phyloP scores from a whole-genome alignment of 2,888 invertebrate species.

The Ophion ellenae region DNA sequence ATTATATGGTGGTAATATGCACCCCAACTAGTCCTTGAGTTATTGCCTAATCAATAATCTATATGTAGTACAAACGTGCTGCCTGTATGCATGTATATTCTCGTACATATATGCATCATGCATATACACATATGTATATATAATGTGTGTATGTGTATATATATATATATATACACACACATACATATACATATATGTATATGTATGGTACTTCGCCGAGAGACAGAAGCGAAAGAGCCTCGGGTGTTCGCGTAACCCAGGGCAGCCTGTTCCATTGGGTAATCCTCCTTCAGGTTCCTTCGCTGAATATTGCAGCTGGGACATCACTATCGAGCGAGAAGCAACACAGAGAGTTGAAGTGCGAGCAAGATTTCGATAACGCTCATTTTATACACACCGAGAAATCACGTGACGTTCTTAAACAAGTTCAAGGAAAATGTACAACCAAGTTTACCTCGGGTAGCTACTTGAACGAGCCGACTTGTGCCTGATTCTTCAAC shows the following conservation, averaged over 20 bases:
- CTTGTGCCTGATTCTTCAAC: not conserved
- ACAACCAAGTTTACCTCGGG: not conserved
- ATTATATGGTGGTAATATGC: conserved; percentile 83
- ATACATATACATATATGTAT: conserved; percentile 36
- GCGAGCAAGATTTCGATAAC: conserved; percentile 44
- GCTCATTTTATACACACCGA: conserved; percentile 51
- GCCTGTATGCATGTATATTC: conserved; percentile 46
- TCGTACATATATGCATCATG: conserved; percentile 15
- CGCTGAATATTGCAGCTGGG: conserved; percentile 81
- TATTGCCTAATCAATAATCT: conserved; percentile 84
- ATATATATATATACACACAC: conserved; percentile 19
- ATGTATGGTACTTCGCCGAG: conserved; percentile 68
- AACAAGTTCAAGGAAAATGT: conserved; percentile 20
- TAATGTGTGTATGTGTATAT: conserved; percentile 52
- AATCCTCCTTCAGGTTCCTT: conserved; percentile 73
- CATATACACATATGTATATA: conserved; percentile 44
- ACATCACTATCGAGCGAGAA: conserved; percentile 72
- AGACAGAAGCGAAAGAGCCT: conserved; percentile 64
- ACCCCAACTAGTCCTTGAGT: conserved; percentile 83
- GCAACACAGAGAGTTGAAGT: conserved; percentile 23
- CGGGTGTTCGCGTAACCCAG: conserved; percentile 76
- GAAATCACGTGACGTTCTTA: conserved; percentile 39
- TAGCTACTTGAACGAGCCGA: conserved; percentile 4
- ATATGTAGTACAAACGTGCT: conserved; percentile 79
- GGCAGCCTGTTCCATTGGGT: conserved; percentile 71